phyloP scores from a whole-genome alignment of 2,797 vertebrate species.

The Mus spretus region DNA sequence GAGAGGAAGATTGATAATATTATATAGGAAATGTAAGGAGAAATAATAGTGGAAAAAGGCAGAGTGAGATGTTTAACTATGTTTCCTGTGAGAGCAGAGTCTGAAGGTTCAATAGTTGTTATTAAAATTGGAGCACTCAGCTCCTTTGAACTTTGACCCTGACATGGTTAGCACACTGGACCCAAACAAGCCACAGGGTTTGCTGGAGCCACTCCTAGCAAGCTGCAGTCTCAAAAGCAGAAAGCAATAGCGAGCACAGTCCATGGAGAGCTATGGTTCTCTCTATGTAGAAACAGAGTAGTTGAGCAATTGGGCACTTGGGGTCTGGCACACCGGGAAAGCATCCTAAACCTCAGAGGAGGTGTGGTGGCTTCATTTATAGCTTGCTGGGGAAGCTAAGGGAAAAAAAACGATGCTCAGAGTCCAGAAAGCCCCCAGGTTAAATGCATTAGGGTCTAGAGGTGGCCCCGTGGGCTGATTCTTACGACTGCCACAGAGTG shows the following conservation, averaged over 20 bases:
- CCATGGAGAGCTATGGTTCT: neutral
- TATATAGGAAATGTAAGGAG: neutral
- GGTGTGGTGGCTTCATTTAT: conserved; percentile 57
- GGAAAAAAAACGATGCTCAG: neutral
- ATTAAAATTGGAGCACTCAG: neutral
- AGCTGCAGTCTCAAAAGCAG: neutral
- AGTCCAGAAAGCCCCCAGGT: conserved; percentile 49
- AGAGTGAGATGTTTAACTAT: neutral
- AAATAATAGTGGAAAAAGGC: neutral
- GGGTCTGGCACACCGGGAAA: conserved; percentile 23
- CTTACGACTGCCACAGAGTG: neutral
- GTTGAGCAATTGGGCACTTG: neutral
- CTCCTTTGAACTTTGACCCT: neutral
- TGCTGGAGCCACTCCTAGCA: neutral
- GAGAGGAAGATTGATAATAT: neutral
- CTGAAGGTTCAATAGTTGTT: neutral
- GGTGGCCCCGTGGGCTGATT: neutral
- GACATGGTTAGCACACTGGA: neutral
- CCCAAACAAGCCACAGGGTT: neutral
- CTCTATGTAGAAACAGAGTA: neutral
- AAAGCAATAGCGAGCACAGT: neutral
- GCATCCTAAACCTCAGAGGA: neutral
- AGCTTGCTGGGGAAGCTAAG: conserved; percentile 44
- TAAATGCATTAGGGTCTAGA: neutral
- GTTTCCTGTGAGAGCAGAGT: neutral